Conservation (phyloP, 2,113 vertebrate genomes). For the Rhinolophus ferrumequinum region DNA sequence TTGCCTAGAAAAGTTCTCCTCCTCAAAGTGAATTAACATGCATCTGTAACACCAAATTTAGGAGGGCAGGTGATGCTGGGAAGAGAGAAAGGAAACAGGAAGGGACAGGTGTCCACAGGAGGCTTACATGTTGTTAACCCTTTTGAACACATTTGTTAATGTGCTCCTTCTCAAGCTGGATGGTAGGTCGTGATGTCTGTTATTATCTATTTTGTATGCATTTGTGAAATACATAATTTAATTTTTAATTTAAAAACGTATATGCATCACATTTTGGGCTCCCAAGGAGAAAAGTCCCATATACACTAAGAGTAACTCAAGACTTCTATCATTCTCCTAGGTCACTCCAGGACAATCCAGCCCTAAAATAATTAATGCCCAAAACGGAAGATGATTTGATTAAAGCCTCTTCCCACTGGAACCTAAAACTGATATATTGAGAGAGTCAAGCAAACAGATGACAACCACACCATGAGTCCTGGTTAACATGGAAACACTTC, state of each 20-base stretch:
- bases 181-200: background rate
- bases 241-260: constrained; percentile 11
- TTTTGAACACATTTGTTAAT: background rate
- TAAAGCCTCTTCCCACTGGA: constrained; percentile 24
- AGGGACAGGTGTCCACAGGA: fast-evolving
- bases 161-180: background rate
- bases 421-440: background rate
- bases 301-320: background rate
- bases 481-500: background rate
- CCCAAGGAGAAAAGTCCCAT: background rate
- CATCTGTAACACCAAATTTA: background rate
- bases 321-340: background rate
- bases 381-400: background rate
- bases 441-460: background rate
- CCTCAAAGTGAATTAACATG: background rate
- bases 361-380: background rate
- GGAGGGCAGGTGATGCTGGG: background rate
- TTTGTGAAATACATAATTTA: background rate
- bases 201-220: background rate
- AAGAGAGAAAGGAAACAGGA: background rate
- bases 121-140: no score
- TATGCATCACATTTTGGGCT: background rate
- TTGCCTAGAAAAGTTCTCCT: constrained; percentile 29
- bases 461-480: background rate
- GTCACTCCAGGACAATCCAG: background rate